Evolutionary conservation across 2,888 invertebrate genomes (phyloP).

Genomic region (Lithophane ornitopus): DNA sequence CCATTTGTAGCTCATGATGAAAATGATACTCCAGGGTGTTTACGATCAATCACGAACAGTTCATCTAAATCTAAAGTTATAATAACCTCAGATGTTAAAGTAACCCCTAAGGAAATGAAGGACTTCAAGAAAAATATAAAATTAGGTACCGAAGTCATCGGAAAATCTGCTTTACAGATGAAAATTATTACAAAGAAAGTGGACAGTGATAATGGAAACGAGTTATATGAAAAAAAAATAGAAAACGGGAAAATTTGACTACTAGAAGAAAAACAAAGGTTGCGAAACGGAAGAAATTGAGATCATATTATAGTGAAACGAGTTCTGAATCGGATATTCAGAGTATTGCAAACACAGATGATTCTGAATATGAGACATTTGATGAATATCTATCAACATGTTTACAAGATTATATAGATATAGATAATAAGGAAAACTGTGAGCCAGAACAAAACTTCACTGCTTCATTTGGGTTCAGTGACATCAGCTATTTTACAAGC

Average conservation of each 20-base stretch:
- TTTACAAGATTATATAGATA: not conserved
- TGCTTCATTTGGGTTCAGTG: constrained; percentile 1
- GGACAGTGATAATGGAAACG: too few relatives aligned
- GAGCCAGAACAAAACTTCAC: constrained; percentile 11
- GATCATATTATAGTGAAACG: constrained; percentile 10
- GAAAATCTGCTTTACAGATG: constrained; percentile 8
- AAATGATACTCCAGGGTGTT: not conserved
- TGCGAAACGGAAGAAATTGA: constrained; percentile 9
- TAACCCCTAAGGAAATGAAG: constrained; percentile 12
- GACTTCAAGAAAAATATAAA: constrained; percentile 1
- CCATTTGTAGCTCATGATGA: constrained; percentile 5
- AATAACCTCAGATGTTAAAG: constrained; percentile 12
- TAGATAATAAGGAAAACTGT: constrained; percentile 15
- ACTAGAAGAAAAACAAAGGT: too few relatives aligned
- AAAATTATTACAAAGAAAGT: not conserved
- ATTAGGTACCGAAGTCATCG: constrained; percentile 1
- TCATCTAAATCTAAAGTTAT: constrained; percentile 13
- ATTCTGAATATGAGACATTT: constrained; percentile 8
- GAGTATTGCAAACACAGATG: constrained; percentile 8
- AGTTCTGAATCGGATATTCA: constrained; percentile 11
- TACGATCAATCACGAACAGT: not conserved
- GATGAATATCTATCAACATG: constrained; percentile 21
- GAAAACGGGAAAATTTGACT: too few relatives aligned
- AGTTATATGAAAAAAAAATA: too few relatives aligned
- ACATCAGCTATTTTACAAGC: constrained; percentile 21